phyloP scores from a whole-genome alignment of 2,797 vertebrate species.

The Erithacus rubecula region DNA sequence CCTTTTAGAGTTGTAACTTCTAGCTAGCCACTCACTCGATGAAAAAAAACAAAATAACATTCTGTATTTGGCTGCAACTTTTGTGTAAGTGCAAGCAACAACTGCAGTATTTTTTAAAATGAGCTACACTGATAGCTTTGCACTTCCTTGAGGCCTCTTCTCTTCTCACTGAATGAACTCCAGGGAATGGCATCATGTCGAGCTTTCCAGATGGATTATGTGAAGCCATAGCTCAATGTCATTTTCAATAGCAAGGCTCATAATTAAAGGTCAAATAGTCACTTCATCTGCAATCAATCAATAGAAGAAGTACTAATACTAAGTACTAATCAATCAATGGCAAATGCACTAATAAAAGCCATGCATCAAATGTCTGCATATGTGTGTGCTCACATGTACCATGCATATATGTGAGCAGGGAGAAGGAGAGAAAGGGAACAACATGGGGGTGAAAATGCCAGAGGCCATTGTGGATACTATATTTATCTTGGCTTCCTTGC shows the following conservation, averaged over 20 bases:
- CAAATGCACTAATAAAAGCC: conserved; percentile 95
- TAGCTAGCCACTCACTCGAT: background rate
- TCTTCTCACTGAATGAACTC: conserved; percentile 80
- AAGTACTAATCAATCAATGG: conserved; percentile 90
- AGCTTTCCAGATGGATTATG: conserved; percentile 87
- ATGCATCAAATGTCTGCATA: conserved; percentile 88
- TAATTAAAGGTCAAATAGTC: conserved; percentile 99
- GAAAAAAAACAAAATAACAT: background rate
- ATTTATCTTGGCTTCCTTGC: conserved; percentile 31
- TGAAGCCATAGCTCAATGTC: conserved; percentile 88
- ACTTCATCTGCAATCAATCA: conserved; percentile 98
- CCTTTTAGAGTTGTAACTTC: background rate
- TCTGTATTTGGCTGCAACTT: background rate
- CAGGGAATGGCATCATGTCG: conserved; percentile 81
- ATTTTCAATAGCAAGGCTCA: conserved; percentile 85
- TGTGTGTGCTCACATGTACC: conserved; percentile 66
- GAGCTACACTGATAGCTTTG: conserved; percentile 51
- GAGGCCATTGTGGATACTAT: background rate
- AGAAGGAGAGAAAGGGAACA: conserved; percentile 53
- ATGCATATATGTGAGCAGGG: conserved; percentile 45
- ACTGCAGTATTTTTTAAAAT: conserved; percentile 51
- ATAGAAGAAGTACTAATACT: conserved; percentile 89
- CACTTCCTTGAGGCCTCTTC: conserved; percentile 72
- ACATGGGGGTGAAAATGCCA: background rate
- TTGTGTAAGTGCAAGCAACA: background rate